A percentile compares a stretch with the other conserved stretches of the same genome.
phyloP scores from a whole-genome alignment of 1,140 invertebrate species.

The Drosophila burlai region DNA sequence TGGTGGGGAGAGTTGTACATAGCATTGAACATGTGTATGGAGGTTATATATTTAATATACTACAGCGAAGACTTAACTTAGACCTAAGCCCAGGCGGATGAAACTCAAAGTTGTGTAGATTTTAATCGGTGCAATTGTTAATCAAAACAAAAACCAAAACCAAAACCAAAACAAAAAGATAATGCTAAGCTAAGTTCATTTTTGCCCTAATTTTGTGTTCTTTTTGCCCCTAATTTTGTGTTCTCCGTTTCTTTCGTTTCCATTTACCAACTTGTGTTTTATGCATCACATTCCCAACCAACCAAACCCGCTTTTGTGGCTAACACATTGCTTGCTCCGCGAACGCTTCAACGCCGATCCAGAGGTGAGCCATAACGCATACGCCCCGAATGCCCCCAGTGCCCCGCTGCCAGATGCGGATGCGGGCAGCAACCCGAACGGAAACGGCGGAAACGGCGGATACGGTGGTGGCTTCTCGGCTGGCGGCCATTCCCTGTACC shows the following conservation, averaged over 20 bases:
- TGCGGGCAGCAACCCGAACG: constrained; percentile 46
- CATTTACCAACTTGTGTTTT: constrained; percentile 3
- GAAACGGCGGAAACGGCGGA: constrained; percentile 59
- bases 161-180: neutral
- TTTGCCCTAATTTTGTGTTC: neutral
- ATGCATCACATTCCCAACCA: constrained; percentile 3
- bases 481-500: constrained; percentile 82
- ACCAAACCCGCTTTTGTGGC: constrained; percentile 38
- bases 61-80: constrained; percentile 72
- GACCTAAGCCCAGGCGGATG: constrained; percentile 55
- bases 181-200: constrained; percentile 36
- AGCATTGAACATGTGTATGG: constrained; percentile 47
- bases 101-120: constrained; percentile 81
- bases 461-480: constrained; percentile 81
- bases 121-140: constrained; percentile 36
- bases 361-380: constrained; percentile 73
- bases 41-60: constrained; percentile 39
- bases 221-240: constrained; percentile 16
- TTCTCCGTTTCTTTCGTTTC: constrained; percentile 27
- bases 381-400: constrained; percentile 72
- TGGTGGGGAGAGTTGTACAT: constrained; percentile 53
- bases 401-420: constrained; percentile 67
- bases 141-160: constrained; percentile 2
- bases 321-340: constrained; percentile 36
- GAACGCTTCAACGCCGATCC: constrained; percentile 10